Evolutionary conservation across 2,888 invertebrate species (phyloP), one percentile per base, ranked within the genome.

Genomic region (Pogonocherus hispidulus): DNA sequence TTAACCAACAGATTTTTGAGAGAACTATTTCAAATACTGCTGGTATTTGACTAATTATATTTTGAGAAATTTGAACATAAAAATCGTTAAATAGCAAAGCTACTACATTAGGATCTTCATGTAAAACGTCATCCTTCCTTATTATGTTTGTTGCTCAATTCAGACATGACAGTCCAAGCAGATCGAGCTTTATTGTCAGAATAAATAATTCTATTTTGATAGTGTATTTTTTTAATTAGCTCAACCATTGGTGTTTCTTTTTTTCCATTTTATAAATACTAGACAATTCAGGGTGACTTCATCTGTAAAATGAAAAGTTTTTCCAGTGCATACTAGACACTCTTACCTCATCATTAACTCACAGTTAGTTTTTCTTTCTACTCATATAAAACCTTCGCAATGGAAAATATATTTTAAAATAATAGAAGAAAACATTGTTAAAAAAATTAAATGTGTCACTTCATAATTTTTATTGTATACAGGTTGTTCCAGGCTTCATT

Each of bases 171-270:
- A n/a, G n/a, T 27, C 59, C 59, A 27, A 8, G 27, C 27, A 27
- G 27, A 27, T 27, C 27, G 27, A 8, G 27, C 3, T 27, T 27
- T 27, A 59, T 44, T 59, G 20, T 59, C 23, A 23, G 59, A 19
- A 8, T 20, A 4, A 2, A 23, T 41, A 27, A 59, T 46, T 44
- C 14, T 46, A 59, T 46, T 59, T 41, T 44, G 59, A 59, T 59
- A 44, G 44, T 59, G 44, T 2, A 1, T 22, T 44, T 46, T 59
- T 41, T 59, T 59, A 20, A 20, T 59, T 14, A 6, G 41, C n/a
- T 44, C 19, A 44, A 59, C 8, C 11, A 1, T 8, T 52, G 5
- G 14, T 49, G 49, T 2, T 20, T 22, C 5, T 27, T 52, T 14
- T 52, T 27, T n/a, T 22, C 11, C 1, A 23, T 23, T 52, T 32